Conservation (phyloP, 1,140 invertebrate species). For the Chironomus striatipennis region DNA sequence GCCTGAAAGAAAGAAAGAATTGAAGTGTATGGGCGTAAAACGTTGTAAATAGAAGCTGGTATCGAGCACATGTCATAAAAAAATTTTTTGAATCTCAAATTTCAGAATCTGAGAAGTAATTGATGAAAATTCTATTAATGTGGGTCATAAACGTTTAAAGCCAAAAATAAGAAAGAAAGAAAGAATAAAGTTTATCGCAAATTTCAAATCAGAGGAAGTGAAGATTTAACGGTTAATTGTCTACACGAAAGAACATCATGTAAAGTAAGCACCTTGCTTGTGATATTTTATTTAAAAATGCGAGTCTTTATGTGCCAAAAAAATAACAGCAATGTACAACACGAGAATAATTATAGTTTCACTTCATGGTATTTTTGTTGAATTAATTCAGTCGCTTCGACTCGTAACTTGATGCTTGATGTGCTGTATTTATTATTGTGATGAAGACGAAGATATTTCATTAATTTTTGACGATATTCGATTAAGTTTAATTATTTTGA, state of each 20-base stretch:
- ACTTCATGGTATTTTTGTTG: slow-evolving; percentile 4
- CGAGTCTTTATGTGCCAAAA: no score
- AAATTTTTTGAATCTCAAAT: neutral
- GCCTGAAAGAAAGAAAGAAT: no score
- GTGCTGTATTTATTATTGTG: no score
- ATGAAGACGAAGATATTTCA: neutral
- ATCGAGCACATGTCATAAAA: neutral
- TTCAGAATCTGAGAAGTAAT: neutral
- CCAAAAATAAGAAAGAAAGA: neutral
- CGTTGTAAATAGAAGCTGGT: neutral
- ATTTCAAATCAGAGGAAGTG: neutral
- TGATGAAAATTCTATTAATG: neutral
- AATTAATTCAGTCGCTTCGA: neutral
- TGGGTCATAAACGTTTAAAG: neutral
- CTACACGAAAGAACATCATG: neutral
- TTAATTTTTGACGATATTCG: neutral
- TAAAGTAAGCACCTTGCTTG: neutral
- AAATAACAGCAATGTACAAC: neutral
- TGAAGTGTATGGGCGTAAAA: neutral
- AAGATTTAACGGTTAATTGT: neutral
- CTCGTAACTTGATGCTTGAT: neutral
- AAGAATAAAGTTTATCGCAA: neutral
- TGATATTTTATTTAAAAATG: slow-evolving; percentile 11
- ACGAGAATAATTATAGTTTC: slow-evolving; percentile 13
- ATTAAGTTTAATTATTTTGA: slow-evolving; percentile 10